Conservation (phyloP, 1,140 invertebrate genomes). For the Eulimnadia texana region DNA sequence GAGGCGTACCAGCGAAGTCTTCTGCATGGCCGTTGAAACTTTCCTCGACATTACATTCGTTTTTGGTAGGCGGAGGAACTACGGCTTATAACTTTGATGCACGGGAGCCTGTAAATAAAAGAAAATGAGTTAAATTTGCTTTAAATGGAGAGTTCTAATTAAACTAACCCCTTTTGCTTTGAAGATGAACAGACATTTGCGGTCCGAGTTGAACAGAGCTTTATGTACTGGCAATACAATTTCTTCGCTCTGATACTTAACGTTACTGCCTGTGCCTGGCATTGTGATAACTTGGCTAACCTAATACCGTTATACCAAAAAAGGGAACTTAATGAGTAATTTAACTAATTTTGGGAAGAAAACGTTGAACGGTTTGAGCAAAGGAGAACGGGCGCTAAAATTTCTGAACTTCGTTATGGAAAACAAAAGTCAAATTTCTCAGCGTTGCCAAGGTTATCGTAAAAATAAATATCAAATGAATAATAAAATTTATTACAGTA, state of each 20-base stretch:
- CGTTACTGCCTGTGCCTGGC: too few relatives aligned
- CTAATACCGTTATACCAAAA: too few relatives aligned
- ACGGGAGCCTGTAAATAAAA: neutral
- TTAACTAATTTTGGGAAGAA: too few relatives aligned
- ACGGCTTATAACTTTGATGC: neutral
- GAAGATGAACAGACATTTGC: slow-evolving; percentile 5
- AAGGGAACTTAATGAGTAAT: too few relatives aligned
- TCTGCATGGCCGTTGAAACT: neutral
- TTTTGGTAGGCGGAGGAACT: neutral
- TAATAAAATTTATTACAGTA: too few relatives aligned
- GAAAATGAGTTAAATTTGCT: neutral
- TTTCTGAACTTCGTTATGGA: too few relatives aligned
- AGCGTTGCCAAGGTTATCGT: too few relatives aligned
- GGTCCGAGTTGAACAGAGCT: neutral
- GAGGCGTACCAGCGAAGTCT: slow-evolving; percentile 6
- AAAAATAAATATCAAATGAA: too few relatives aligned
- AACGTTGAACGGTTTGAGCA: too few relatives aligned
- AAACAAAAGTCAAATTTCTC: too few relatives aligned
- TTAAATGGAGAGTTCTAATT: neutral
- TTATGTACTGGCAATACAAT: neutral
- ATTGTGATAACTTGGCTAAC: too few relatives aligned
- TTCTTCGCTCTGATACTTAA: neutral
- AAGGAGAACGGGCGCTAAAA: too few relatives aligned
- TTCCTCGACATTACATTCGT: neutral
- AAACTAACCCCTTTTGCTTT: neutral